Evolutionary conservation across 2,113 vertebrate species (phyloP), one percentile per base, ranked within the genome.

Genomic region (Pseudorectes ferrugineus): DNA sequence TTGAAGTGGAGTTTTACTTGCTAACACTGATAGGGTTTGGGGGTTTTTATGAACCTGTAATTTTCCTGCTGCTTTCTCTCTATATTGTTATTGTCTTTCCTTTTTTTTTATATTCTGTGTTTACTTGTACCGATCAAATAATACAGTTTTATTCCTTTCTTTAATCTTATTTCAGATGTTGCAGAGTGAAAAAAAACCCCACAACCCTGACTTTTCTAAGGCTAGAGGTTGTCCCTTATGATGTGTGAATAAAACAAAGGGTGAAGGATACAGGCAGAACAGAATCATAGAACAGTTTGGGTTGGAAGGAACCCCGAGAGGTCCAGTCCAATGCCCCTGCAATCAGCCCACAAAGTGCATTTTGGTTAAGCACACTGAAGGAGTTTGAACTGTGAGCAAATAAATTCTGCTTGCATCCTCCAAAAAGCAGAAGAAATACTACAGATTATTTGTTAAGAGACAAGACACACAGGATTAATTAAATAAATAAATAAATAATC

Each of bases 301-400:
- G 19, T 14, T 55, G 63, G 35, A 55, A 62, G 40, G 40, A 68
- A 4, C 29, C 13, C n/a, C 46, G 18, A 35, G 18, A 68, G 21
- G 8, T 68, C 35, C 4, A 4, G 16, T 25, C 29, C 77, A 22
- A 21, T 1, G 0, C 3, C 36, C 15, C 36, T 26, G 43, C 20
- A 31, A 24, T 35, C 52, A 51, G 36, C 26, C 36, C 36, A 51
- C n/a, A 73, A 49, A 62, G n/a, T 12, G 12, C 14, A 23, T 51
- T 78, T 67, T 55, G 22, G 14, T 58, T 28, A 40, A 83, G 46
- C 11, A 38, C 12, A 12, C 25, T 29, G 36, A 85, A 59, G 18
- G 54, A 14, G 25, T 33, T 52, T 40, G n/a, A 76, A 46, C 66
- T 13, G 14, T 10, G 10, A 90, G 43, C 43, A 85, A 67, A 9